Conservation (phyloP, 2,797 vertebrate species). For the Thamnophis elegans region DNA sequence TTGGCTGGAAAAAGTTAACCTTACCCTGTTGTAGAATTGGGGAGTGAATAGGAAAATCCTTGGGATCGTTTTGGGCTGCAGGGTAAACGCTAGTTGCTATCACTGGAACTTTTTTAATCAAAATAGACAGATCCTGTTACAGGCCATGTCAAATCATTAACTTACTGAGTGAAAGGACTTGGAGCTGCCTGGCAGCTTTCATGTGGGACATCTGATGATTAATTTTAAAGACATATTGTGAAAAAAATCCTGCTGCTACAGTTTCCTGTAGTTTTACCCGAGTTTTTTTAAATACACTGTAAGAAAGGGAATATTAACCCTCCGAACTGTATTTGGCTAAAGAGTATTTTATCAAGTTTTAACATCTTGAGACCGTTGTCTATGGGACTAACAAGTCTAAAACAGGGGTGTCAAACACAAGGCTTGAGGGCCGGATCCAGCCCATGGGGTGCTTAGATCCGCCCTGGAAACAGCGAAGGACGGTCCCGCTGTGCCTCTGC, state of each 20-base stretch:
- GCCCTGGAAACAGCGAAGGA: too few relatives aligned
- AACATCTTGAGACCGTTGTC: conserved; percentile 5
- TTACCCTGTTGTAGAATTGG: not conserved
- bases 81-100: conserved; percentile 56
- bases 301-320: conserved; percentile 48
- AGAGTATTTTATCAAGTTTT: conserved; percentile 22
- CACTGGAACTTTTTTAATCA: conserved; percentile 60
- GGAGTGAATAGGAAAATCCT: accelerated
- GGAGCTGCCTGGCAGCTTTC: conserved; percentile 62
- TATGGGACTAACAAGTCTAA: not conserved
- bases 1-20: not conserved
- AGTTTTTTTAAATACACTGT: conserved; percentile 41
- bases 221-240: conserved; percentile 62
- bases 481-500: not conserved
- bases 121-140: conserved; percentile 43
- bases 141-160: conserved; percentile 55
- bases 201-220: conserved; percentile 54
- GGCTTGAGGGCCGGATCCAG: too few relatives aligned
- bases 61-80: conserved; percentile 4
- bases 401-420: not conserved
- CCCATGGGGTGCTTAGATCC: too few relatives aligned
- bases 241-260: conserved; percentile 52
- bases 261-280: conserved; percentile 67
- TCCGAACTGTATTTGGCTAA: conserved; percentile 28
- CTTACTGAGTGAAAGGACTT: conserved; percentile 51